These are phyloP conservation scores for Rugalucina vietnamica DNA, from an alignment of 2,888 invertebrate genomes.

Conservation along the genomic window DNA sequence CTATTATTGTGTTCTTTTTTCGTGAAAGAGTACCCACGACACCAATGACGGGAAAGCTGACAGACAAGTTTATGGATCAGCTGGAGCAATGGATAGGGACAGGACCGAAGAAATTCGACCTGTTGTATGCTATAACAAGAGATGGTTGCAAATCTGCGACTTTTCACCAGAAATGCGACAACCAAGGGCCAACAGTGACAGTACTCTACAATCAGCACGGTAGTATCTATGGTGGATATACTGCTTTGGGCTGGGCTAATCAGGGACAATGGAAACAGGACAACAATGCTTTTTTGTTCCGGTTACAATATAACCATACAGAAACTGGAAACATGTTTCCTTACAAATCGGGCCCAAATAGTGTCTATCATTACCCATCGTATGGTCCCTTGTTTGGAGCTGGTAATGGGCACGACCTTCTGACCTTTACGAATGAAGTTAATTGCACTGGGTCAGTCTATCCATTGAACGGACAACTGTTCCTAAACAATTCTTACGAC, in stretches of 20 bases:
- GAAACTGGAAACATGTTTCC: constrained; percentile 15
- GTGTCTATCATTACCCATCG: neutral
- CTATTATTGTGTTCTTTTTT: too few relatives aligned
- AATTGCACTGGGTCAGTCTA: constrained; percentile 28
- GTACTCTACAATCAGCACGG: constrained; percentile 58
- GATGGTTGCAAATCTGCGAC: constrained; percentile 49
- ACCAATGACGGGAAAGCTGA: neutral
- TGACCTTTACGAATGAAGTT: constrained; percentile 25
- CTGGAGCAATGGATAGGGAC: constrained; percentile 42
- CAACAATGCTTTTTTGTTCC: constrained; percentile 46
- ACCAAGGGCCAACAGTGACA: constrained; percentile 59
- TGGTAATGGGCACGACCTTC: constrained; percentile 36
- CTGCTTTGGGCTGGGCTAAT: constrained; percentile 43
- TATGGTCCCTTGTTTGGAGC: constrained; percentile 55
- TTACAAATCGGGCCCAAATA: neutral
- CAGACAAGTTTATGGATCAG: constrained; percentile 12
- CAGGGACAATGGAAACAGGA: neutral
- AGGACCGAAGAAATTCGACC: constrained; percentile 18
- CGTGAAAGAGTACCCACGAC: neutral
- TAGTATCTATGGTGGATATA: constrained; percentile 61
- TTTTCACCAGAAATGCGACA: constrained; percentile 62
- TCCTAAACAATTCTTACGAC: constrained; percentile 21
- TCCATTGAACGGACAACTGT: constrained; percentile 21
- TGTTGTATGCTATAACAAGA: constrained; percentile 39
- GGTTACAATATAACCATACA: constrained; percentile 33